Conservation (phyloP, 1,140 invertebrate species). For the Polypedilum pembai region DNA sequence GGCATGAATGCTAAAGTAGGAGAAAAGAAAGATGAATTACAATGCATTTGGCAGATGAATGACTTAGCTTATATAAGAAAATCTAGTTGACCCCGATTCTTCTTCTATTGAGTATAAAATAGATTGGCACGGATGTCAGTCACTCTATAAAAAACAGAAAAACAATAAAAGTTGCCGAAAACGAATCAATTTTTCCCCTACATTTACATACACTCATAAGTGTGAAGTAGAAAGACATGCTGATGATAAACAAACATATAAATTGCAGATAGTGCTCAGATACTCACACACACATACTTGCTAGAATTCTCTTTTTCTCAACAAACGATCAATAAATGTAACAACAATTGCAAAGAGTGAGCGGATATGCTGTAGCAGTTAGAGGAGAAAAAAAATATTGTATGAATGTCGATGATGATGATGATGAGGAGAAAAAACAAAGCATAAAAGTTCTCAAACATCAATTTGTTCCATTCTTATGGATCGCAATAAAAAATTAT, state of each 20-base stretch:
- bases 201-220: neutral
- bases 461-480: constrained; percentile 18
- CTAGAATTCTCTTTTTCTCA: neutral
- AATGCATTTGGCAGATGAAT: constrained; percentile 1
- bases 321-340: constrained; percentile 11
- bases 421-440: neutral
- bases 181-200: neutral
- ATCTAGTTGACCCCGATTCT: neutral
- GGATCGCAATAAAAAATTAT: constrained; percentile 7
- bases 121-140: neutral
- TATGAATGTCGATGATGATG: neutral
- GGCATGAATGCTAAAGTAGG: no score
- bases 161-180: constrained; percentile 5
- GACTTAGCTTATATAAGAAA: neutral
- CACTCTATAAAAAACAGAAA: neutral
- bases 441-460: constrained; percentile 18
- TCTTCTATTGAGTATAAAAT: neutral
- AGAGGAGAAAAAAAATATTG: constrained; percentile 14
- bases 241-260: constrained; percentile 4
- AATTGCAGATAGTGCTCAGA: neutral
- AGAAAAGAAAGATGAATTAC: neutral
- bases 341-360: neutral
- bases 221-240: neutral
- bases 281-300: neutral
- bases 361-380: constrained; percentile 5